Evolutionary conservation across 2,888 invertebrate species (phyloP), one percentile per base, ranked within the genome.

Genomic region (Athalia circularis): DNA sequence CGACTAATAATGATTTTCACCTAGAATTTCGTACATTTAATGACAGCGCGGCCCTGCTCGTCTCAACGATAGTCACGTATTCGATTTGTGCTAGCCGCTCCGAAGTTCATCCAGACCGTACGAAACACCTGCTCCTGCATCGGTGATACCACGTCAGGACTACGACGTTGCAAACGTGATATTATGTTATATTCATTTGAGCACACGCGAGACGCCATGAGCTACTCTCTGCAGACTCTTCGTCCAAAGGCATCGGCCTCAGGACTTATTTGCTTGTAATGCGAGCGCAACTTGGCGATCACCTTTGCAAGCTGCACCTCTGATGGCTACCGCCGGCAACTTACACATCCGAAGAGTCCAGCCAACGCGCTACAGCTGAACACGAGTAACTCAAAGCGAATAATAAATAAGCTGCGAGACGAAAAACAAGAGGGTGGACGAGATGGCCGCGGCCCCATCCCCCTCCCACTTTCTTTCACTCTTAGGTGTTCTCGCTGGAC

Each of bases 341-440:
- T 29, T 29, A 29, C 29, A 29, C 29, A 29, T 6, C 29, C 47
- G 43, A 75, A 52, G 72, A 43, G 13, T 74, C 47, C 7, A 45
- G 29, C 29, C 29, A 29, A 29, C 52, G 61, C 70, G 78, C 78
- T 65, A 78, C 79, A 79, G 77, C 79, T 15, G 70, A 77, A 77
- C 70, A 75, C 68, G 81, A 67, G 80, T 84, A 83, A 82, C 75
- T 67, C 80, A 81, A 85, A 85, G 85, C 83, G 85, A 85, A 83
- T 84, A 83, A 76, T 68, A 79, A 43, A 65, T 77, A 52, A 79
- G 79, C 62, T 80, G 5, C 72, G 72, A 70, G 80, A 47, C 68
- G 77, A 77, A 74, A 67, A 13, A 48, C 72, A 76, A 9, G 65
- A 62, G 65, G 74, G 77, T 77, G 79, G 68, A 47, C 70, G 77